Percentiles rank a stretch among this genome's conserved stretches.
Evolutionary conservation across 2,797 vertebrate species (phyloP).

Genomic region (Aselliscus stoliczkanus): DNA sequence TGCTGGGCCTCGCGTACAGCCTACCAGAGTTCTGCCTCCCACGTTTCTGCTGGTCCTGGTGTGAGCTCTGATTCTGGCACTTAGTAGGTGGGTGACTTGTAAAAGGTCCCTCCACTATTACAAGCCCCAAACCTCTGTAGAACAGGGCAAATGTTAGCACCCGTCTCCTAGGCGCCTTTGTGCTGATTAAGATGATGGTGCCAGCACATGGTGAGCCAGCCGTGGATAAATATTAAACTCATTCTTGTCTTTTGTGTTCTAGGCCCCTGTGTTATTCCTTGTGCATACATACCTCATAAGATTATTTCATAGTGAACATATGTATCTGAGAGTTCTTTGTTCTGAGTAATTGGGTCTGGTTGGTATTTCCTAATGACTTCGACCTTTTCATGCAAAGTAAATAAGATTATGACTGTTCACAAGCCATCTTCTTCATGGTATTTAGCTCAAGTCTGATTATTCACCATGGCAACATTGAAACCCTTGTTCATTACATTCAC

Average conservation of each 20-base stretch:
- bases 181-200: fast-evolving
- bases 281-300: background rate
- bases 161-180: background rate
- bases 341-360: background rate
- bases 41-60: background rate
- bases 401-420: background rate
- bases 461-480: background rate
- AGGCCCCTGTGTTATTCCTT: background rate
- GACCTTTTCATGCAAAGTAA: background rate
- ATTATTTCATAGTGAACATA: background rate
- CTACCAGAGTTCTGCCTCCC: background rate
- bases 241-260: background rate
- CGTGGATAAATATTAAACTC: fast-evolving
- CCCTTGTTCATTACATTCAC: background rate
- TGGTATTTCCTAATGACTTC: background rate
- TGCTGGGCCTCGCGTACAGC: background rate
- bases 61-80: background rate
- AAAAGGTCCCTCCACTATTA: background rate
- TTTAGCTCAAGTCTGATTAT: background rate
- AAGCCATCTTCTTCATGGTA: background rate
- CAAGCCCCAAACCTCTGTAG: background rate
- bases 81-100: background rate
- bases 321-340: background rate
- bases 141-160: background rate
- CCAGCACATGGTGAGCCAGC: background rate